Base-by-base conservation (phyloP, 2,888 invertebrate genomes). In the Acholoe squamosa region DNA sequence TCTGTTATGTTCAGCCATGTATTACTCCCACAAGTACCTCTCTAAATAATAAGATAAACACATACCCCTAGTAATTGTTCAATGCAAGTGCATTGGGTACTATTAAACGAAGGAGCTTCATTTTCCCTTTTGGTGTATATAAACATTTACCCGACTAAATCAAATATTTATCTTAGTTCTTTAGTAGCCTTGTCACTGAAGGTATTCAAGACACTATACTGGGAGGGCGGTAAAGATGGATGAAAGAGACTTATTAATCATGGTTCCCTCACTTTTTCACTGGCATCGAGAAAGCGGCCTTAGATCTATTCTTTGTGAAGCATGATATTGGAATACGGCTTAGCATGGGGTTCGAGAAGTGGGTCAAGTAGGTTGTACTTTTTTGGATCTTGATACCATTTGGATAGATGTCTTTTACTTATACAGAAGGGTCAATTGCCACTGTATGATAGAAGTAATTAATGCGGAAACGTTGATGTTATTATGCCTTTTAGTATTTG, bases 101-200 rank as follows among this genome's bases (percentile, higher is more conserved):
- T 61, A 61, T 61, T 61, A 61, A 61, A n/a, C n/a, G 7, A n/a
- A 61, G n/a, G 61, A 61, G 61, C 61, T 61, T 61, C n/a, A 61
- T 61, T 61, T 61, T 61, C 61, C 61, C 61, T 19, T n/a, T 61
- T 43, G 22, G 61, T 61, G 61, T 61, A 61, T 61, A 61, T 61
- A 61, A 61, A 61, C 61, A 61, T 61, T 61, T 61, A n/a, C 61
- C 61, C n/a, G 1, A 14, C 19, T 14, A 19, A n/a, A 61, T 61
- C 61, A 61, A 61, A 61, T 61, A 61, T 61, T 61, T 61, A 61
- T 61, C 61, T 61, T 61, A 61, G 61, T 61, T 61, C 61, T 61
- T n/a, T 61, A n/a, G 61, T n/a, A 14, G 19, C 22, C 61, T n/a
- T 61, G 61, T 3, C n/a, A n/a, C 14, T 61, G n/a, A 19, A 3